Evolutionary conservation across 2,113 vertebrate genomes (phyloP), one percentile per base, ranked within the genome.

Genomic region (Cebus imitator): DNA sequence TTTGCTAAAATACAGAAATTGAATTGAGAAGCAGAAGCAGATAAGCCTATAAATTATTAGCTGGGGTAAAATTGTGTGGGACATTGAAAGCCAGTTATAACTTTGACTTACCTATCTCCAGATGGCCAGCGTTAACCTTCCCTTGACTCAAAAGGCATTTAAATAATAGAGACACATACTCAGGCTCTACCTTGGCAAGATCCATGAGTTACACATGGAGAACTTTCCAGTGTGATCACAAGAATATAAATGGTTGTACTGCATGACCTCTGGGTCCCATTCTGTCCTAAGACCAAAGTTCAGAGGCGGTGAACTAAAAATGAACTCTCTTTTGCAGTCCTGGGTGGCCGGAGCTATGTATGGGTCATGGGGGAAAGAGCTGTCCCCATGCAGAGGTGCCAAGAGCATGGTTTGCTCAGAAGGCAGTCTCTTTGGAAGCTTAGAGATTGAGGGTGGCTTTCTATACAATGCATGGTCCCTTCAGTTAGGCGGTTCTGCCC

Each of bases 1-100:
- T 97, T 89, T 92, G 66, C 45, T 94, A 73, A 82, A 91, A 57
- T n/a, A 76, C 14, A 90, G 52, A 91, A 32, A n/a, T 18, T 5
- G 20, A 48, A 50, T n/a, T 50, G 2, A 45, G 40, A 32, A 92
- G 66, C 40, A 87, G n/a, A 45, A 72, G 40, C 68, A 79, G 32
- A 3, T 25, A 45, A 43, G 32, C 55, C 75, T 82, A 58, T 72
- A 80, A 70, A 84, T 58, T 58, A 61, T 30, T 73, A 64, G 3
- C 10, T 50, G 10, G 37, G 83, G n/a, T 75, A 58, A 55, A 79
- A 43, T 37, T 37, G n/a, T 18, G 1, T 72, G 37, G 83, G 57
- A 50, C 17, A 27, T 0, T 32, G 37, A 95, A 80, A 27, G 35
- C 17, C 37, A 75, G 40, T 37, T 83, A 68, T 43, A 32, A 76